Evolutionary conservation across 2,113 vertebrate genomes (phyloP).

Genomic region (Syngnathoides biaculeatus): DNA sequence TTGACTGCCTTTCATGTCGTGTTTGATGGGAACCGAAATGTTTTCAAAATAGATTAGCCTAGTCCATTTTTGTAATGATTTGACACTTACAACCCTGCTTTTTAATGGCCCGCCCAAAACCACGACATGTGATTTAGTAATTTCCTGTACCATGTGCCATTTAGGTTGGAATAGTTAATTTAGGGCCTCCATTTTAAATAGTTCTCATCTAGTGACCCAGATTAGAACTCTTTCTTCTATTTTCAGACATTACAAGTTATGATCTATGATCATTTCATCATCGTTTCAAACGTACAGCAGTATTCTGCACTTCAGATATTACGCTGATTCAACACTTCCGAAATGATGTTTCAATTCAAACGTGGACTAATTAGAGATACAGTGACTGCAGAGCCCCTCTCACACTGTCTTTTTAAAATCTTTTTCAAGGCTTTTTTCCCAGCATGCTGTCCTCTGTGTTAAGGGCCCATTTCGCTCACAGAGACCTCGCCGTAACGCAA

Average conservation of each 20-base stretch:
- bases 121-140: conserved; percentile 13
- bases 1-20: conserved; percentile 39
- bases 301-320: not conserved
- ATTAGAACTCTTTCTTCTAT: conserved; percentile 22
- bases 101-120: conserved; percentile 21
- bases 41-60: conserved; percentile 49
- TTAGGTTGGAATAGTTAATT: conserved; percentile 5
- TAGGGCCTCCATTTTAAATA: conserved; percentile 8
- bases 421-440: not conserved
- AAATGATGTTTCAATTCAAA: conserved; percentile 3
- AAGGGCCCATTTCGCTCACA: no score
- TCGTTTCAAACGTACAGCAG: conserved; percentile 14
- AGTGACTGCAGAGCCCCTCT: not conserved
- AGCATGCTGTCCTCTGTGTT: not conserved
- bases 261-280: conserved; percentile 29
- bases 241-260: conserved; percentile 14
- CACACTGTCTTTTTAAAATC: not conserved
- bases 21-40: conserved; percentile 41
- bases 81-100: conserved; percentile 29
- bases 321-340: conserved; percentile 2
- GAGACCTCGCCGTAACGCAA: no score
- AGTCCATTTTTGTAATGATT: conserved; percentile 41
- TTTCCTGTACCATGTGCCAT: conserved; percentile 19
- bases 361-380: not conserved
- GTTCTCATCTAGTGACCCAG: conserved; percentile 17